These are phyloP conservation scores for Eriosoma lanigerum DNA, from an alignment of 1,140 invertebrate species.

Conservation along the genomic window DNA sequence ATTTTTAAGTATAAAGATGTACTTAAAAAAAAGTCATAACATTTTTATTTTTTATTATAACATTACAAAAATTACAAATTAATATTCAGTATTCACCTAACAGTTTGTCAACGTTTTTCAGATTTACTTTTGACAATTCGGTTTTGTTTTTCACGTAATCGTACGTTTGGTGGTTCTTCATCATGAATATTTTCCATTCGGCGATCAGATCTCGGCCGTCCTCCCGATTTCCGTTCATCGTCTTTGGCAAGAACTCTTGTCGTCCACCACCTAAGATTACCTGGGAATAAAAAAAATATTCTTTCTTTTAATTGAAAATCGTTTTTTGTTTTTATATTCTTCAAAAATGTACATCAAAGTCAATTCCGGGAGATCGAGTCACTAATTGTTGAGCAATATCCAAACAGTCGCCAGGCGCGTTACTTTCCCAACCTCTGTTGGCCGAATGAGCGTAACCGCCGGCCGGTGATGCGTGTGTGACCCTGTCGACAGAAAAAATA, in stretches of 20 bases:
- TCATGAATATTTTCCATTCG: constrained; percentile 60
- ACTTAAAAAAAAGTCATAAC: too few species aligned
- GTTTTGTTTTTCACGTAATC: constrained; percentile 41
- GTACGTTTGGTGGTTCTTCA: not conserved
- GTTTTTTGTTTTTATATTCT: too few species aligned
- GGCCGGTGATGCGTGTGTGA: constrained; percentile 80
- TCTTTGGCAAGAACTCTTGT: constrained; percentile 62
- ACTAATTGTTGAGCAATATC: constrained; percentile 67
- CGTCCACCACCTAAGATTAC: constrained; percentile 64
- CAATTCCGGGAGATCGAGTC: constrained; percentile 64
- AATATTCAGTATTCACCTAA: too few species aligned
- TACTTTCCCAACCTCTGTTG: constrained; percentile 68
- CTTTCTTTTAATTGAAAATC: too few species aligned
- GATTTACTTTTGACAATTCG: constrained; percentile 14
- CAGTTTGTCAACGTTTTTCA: constrained; percentile 28
- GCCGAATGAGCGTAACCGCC: constrained; percentile 71
- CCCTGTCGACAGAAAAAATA: constrained; percentile 56
- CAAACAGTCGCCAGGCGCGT: constrained; percentile 57
- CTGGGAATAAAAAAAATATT: not conserved
- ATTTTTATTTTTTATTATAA: too few species aligned
- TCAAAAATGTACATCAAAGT: constrained; percentile 65
- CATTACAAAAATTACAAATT: too few species aligned
- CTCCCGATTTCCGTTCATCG: constrained; percentile 56
- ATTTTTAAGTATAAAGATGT: too few species aligned
- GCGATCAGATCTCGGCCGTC: constrained; percentile 64